Evolutionary conservation across 2,113 vertebrate genomes (phyloP).

Genomic region (Boulengeromyrus knoepffleri): DNA sequence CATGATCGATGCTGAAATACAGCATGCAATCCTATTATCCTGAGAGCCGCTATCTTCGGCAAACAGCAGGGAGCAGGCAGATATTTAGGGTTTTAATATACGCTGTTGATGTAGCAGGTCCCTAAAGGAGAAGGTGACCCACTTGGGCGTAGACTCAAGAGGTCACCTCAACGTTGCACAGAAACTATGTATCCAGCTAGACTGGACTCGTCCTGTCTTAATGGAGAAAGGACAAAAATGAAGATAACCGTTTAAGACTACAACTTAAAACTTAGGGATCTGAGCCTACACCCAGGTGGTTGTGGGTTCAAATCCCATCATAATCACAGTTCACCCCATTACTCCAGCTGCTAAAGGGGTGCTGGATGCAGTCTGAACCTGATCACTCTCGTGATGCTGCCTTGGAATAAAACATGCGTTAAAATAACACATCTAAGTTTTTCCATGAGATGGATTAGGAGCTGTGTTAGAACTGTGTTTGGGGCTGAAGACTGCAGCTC

Average conservation of each 20-base stretch:
- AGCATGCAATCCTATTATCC: constrained; percentile 16
- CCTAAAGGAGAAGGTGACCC: constrained; percentile 12
- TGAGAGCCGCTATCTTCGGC: constrained; percentile 11
- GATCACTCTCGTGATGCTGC: neutral
- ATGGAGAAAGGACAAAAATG: neutral
- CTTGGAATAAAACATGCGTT: neutral
- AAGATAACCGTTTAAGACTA: neutral
- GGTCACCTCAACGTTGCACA: neutral
- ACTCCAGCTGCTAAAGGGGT: neutral
- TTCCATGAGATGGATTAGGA: neutral
- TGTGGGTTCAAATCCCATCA: neutral
- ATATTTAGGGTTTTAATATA: constrained; percentile 24
- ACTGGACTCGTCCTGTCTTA: neutral
- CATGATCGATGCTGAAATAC: constrained; percentile 21
- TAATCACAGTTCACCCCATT: neutral
- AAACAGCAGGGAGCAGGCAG: constrained; percentile 6
- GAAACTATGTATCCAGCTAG: neutral
- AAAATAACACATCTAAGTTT: neutral
- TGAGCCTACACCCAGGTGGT: neutral
- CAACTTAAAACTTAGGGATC: neutral
- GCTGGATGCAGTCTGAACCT: neutral
- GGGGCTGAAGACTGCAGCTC: neutral
- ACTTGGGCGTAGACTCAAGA: neutral
- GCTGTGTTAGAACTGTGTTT: neutral
- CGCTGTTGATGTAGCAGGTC: neutral